Evolutionary conservation across 2,888 invertebrate genomes (phyloP).

Genomic region (Synergus laeviventris): DNA sequence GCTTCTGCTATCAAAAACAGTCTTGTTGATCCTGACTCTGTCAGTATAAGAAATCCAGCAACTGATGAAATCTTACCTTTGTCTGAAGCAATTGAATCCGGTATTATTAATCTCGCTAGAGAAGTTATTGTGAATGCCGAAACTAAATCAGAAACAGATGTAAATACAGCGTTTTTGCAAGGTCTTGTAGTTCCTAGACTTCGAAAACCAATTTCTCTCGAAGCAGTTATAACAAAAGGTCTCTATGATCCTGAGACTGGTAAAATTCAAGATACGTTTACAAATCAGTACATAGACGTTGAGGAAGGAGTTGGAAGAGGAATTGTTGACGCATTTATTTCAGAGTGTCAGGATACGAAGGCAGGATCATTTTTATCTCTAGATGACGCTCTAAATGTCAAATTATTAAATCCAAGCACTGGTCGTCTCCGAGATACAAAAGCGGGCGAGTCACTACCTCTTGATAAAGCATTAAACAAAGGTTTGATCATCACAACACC

Average conservation of each 20-base stretch:
- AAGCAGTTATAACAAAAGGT: slow-evolving; percentile 85
- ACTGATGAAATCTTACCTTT: slow-evolving; percentile 87
- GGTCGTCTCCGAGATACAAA: slow-evolving; percentile 86
- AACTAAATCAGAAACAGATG: slow-evolving; percentile 83
- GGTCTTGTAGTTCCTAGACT: slow-evolving; percentile 84
- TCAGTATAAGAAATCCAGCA: slow-evolving; percentile 85
- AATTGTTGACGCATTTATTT: slow-evolving; percentile 88
- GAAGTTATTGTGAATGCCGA: slow-evolving; percentile 85
- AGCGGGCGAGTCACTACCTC: slow-evolving; percentile 82
- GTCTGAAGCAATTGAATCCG: slow-evolving; percentile 88
- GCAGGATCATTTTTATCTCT: slow-evolving; percentile 85
- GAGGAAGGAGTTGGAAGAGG: slow-evolving; percentile 87
- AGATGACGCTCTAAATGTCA: slow-evolving; percentile 84
- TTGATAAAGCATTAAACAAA: slow-evolving; percentile 84
- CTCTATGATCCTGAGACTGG: slow-evolving; percentile 84
- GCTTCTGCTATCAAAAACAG: slow-evolving; percentile 87
- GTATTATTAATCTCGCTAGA: slow-evolving; percentile 86
- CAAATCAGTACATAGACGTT: slow-evolving; percentile 84
- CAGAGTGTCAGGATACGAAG: slow-evolving; percentile 87
- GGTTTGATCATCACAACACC: slow-evolving; percentile 85
- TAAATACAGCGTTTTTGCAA: slow-evolving; percentile 83
- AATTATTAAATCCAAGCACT: slow-evolving; percentile 82
- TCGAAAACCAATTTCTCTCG: slow-evolving; percentile 86
- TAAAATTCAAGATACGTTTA: slow-evolving; percentile 84
- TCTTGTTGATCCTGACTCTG: slow-evolving; percentile 86